Base-by-base conservation (phyloP, 1,140 invertebrate genomes). In the Diachasma alloeum region DNA sequence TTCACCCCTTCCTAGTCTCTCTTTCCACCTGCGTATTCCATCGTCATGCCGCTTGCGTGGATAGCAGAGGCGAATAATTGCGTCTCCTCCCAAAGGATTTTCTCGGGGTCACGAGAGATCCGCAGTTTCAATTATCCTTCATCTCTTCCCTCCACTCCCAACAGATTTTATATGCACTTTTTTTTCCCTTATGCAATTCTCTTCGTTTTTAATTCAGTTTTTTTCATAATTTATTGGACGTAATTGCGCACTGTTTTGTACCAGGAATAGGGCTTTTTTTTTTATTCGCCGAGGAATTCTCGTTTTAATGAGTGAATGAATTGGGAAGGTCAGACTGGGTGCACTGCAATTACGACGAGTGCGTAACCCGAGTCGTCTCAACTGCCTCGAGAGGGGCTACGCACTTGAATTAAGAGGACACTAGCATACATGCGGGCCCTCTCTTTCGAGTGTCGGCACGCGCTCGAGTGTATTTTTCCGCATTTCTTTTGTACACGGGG, bases 381-480 rank as follows among this genome's bases (percentile, higher is more conserved):
- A 63, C 59, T 63, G 24, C 4, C 59, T 63, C 10, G 59, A 63
- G 59, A 63, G 48, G 59, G 59, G 22, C 22, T 26, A 72, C 48
- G 70, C 70, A 72, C 70, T 72, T 72, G 31, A 44, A 72, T 72
- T 53, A 72, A 72, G 70, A 72, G 67, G 48, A 72, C 24, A 72
- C 44, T 72, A 42, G 1, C 6, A 59, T 63, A 71, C 24, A 31
- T 63, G 53, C 53, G n/a, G n/a, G 10, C 10, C 11, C 44, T 48
- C 68, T 72, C n/a, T 72, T 36, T 39, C 17, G 72, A 73, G 72
- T 63, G 72, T 63, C 56, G 72, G 72, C 72, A 73, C 72, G 53
- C 72, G 72, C 53, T 73, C 53, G 36, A 73, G 72, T 63, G 56
- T 17, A n/a, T 22, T 39, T 42, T 59, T 73, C 36, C 53, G 36